Evolutionary conservation across 1,140 invertebrate species (phyloP).

Genomic region (Drosophila bipectinata): DNA sequence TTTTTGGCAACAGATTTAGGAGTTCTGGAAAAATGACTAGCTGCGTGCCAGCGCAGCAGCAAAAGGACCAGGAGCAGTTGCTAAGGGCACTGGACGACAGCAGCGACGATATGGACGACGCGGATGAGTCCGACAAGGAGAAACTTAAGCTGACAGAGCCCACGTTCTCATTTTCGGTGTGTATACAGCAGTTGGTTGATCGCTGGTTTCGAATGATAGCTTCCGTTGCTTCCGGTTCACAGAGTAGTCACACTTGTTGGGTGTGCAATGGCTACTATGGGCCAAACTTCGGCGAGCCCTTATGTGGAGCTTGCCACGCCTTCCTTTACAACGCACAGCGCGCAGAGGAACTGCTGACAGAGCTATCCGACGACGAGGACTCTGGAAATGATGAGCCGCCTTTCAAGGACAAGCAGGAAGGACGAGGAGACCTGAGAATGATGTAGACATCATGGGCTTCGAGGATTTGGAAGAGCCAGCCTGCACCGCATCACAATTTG

Average conservation of each 20-base stretch:
- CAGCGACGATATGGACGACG: slow-evolving; percentile 64
- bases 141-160: slow-evolving; percentile 54
- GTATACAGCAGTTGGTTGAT: slow-evolving; percentile 47
- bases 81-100: slow-evolving; percentile 60
- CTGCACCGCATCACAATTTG: slow-evolving; percentile 19
- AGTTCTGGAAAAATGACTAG: slow-evolving; percentile 65
- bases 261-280: slow-evolving; percentile 97
- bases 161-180: slow-evolving; percentile 71
- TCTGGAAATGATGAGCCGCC: slow-evolving; percentile 97
- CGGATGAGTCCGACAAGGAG: slow-evolving; percentile 55
- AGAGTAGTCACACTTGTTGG: slow-evolving; percentile 86
- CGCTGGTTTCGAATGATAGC: slow-evolving; percentile 3
- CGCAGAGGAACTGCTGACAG: slow-evolving; percentile 71
- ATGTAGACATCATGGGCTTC: slow-evolving; percentile 76
- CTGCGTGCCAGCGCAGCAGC: slow-evolving; percentile 72
- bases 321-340: slow-evolving; percentile 92
- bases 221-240: background rate
- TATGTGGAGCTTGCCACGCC: slow-evolving; percentile 96
- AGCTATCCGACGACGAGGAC: slow-evolving; percentile 96
- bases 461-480: slow-evolving; percentile 70
- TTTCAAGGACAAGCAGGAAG: slow-evolving; percentile 85
- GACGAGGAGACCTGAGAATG: slow-evolving; percentile 79
- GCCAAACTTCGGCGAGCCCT: slow-evolving; percentile 94
- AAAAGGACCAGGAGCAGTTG: slow-evolving; percentile 72
- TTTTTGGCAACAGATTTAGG: slow-evolving; percentile 40